Evolutionary conservation across 2,888 invertebrate genomes (phyloP).

Genomic region (Phalangium opilio): DNA sequence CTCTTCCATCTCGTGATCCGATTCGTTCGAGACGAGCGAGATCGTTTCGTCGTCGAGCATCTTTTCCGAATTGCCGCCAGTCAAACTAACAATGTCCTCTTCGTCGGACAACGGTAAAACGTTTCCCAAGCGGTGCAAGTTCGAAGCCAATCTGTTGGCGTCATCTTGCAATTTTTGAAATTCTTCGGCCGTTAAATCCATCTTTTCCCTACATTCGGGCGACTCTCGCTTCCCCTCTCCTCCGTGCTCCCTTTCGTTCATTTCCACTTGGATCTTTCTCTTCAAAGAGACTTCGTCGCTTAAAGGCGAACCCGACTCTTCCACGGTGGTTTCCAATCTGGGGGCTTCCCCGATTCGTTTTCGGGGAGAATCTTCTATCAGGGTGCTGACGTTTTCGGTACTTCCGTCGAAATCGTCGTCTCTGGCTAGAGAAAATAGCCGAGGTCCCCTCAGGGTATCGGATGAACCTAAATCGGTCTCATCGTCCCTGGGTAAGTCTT

Average conservation of each 20-base stretch:
- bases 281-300: background rate
- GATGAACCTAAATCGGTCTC: slow-evolving; percentile 14
- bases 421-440: background rate
- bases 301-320: background rate
- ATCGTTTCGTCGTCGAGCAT: slow-evolving; percentile 45
- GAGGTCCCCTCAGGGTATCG: slow-evolving; percentile 47
- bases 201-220: background rate
- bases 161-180: slow-evolving; percentile 40
- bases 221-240: too few species aligned
- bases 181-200: slow-evolving; percentile 28
- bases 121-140: slow-evolving; percentile 27
- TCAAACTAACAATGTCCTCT: slow-evolving; percentile 27
- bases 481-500: slow-evolving; percentile 24
- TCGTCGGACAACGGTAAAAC: slow-evolving; percentile 11
- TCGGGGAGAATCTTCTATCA: slow-evolving; percentile 8
- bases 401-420: slow-evolving; percentile 7
- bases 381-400: slow-evolving; percentile 14
- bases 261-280: background rate
- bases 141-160: slow-evolving; percentile 41
- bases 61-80: slow-evolving; percentile 32
- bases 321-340: background rate
- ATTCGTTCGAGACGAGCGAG: slow-evolving; percentile 54
- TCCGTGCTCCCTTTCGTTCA: too few species aligned
- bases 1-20: slow-evolving; percentile 44
- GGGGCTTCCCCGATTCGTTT: background rate